Base-by-base conservation (phyloP, 92 coral and sea anemone genomes). In the Umimayanthus chanpuru region DNA sequence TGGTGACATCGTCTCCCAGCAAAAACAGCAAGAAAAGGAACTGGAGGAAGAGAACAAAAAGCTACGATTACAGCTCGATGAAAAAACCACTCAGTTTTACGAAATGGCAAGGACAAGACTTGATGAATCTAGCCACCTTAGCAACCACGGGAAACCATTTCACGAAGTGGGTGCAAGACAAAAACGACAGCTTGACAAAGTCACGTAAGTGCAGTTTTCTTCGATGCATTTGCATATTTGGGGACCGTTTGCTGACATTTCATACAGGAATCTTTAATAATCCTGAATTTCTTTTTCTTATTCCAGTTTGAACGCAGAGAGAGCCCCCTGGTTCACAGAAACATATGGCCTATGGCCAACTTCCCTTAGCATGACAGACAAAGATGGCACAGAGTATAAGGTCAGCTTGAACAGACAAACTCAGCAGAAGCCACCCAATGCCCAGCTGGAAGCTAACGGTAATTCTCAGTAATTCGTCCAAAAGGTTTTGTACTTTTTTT, bases 1-100 rank as follows among this genome's bases (percentile, higher is more conserved):
- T 72, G 77, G 77, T 72, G 77, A 72, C 41, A 72, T 72, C 77
- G 77, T 72, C 44, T 70, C 76, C 76, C 39, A 71, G 38, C 38
- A 40, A 71, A 38, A 10, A 71, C 40, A 71, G 23, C 76, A 0
- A 25, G 76, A 71, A 71, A 11, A 71, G 32, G 36, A 71, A 9
- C 38, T 71, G 5, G 76, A 71, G 32, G 23, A 71, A 71, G 76
- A 71, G 76, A 71, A 71, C 39, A 12, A 71, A 6, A 9, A 71
- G 30, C 39, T 71, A 28, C 30, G 76, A 32, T 71, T 40, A 6
- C 36, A 71, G 38, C 76, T 71, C 4, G 23, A 71, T 71, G 38
- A 26, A 71, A 71, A 71, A n/a, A 40, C 76, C 3, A 40, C 76
- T 6, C 76, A 71, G 32, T 38, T 70, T 11, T 70, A 70, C 38